Evolutionary conservation across 2,113 vertebrate species (phyloP), one percentile per base, ranked within the genome.

Genomic region (Macrotus californicus): DNA sequence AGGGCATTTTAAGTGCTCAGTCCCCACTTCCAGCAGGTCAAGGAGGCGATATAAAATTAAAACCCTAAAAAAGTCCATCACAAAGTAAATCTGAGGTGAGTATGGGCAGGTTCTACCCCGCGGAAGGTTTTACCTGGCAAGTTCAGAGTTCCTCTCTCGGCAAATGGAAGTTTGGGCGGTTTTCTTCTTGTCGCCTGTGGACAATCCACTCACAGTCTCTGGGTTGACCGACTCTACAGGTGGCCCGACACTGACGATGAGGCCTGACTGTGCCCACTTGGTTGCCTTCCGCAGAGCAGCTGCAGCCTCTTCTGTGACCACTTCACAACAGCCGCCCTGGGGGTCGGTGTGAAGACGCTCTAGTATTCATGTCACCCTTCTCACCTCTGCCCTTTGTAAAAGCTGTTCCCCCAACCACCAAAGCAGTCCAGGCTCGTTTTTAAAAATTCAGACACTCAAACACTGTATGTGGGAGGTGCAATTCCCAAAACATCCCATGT

Each of bases 241-340:
- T 0, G 99, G 99, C 21, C 99, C 99, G 4, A 99, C 98, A 3
- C 99, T 99, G 95, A 99, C 99, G 8, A 99, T 99, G 21, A 99
- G 99, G 70, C 99, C 99, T 21, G 99, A 99, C 80, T 99, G 99
- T 11, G 99, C 99, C 99, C 99, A 99, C 77, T 99, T 99, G 87
- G 99, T 99, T 21, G 99, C 99, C 89, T 99, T 99, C 34, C 99
- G 98, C 48, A 99, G 98, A 84, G 99, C 99, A 5, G 99, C 99
- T 13, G 99, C 96, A 1, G 99, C 99, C 96, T 99, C 99, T 94
- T 99, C 99, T 41, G 99, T 99, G 67, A 99, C 99, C 87, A 99
- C 99, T 97, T 99, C 99, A 95, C 99, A 99, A 96, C 98, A 99
- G 85, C 99, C 99, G 9, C 98, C 99, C 99, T 99, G 97, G n/a